Conservation (phyloP, 1,140 invertebrate genomes). For the Cotesia typhae region DNA sequence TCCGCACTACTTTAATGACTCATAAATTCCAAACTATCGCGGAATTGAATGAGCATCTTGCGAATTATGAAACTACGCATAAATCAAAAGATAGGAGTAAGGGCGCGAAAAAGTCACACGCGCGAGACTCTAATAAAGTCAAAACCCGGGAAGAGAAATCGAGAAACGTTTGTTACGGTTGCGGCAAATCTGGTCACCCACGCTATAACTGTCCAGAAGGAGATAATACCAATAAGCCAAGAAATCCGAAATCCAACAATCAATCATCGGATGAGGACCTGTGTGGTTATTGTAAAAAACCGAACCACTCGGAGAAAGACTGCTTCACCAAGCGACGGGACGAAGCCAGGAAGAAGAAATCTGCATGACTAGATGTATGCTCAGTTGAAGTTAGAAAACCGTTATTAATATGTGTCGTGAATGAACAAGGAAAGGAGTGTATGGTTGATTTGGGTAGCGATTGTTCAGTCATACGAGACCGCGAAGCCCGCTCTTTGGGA, state of each 20-base stretch:
- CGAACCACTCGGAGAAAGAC: neutral
- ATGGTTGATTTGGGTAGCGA: slow-evolving; percentile 33
- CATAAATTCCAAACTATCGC: slow-evolving; percentile 17
- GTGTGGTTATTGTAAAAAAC: neutral
- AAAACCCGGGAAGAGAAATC: neutral
- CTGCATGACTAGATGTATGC: slow-evolving; percentile 24
- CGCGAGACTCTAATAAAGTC: neutral
- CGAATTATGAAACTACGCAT: neutral
- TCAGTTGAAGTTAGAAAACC: neutral
- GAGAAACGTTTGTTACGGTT: neutral
- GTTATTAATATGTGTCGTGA: neutral
- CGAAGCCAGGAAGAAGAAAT: neutral
- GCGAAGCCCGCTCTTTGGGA: neutral
- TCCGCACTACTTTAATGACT: slow-evolving; percentile 22
- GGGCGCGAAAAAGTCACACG: neutral
- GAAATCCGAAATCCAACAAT: neutral
- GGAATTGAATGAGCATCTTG: slow-evolving; percentile 15
- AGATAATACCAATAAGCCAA: neutral
- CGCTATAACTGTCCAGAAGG: neutral
- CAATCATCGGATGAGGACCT: too few relatives aligned
- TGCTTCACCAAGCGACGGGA: slow-evolving; percentile 5
- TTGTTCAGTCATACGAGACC: too few relatives aligned
- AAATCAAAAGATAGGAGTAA: neutral
- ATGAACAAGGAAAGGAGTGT: slow-evolving; percentile 18
- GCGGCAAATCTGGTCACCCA: slow-evolving; percentile 15